Conservation (phyloP, 2,888 invertebrate genomes). For the Ceraclea dissimilis region DNA sequence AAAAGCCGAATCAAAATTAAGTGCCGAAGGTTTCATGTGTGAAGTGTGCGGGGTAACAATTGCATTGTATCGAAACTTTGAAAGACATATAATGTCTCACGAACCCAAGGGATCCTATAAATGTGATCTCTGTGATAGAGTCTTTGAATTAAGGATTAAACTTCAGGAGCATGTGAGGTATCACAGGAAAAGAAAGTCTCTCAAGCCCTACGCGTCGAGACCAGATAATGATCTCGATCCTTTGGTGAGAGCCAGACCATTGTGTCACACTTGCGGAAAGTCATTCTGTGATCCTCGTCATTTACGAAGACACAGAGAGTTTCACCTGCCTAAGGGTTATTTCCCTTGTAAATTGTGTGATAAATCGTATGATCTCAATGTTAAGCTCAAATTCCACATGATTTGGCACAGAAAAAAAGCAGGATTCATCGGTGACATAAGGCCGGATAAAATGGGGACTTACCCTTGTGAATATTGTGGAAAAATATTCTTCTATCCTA, state of each 20-base stretch:
- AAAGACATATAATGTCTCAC: not conserved
- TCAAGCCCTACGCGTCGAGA: not conserved
- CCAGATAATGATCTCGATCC: too few species aligned
- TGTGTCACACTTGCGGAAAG: not conserved
- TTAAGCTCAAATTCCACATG: not conserved
- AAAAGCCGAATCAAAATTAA: not conserved
- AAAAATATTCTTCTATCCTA: not conserved
- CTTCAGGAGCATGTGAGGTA: not conserved
- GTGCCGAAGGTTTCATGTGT: not conserved
- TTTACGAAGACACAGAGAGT: not conserved
- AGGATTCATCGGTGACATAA: not conserved
- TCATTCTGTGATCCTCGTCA: not conserved
- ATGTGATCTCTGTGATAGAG: not conserved
- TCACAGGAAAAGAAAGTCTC: not conserved
- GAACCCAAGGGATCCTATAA: not conserved
- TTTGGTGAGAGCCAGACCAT: not conserved
- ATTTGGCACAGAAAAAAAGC: not conserved
- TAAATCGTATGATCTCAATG: not conserved
- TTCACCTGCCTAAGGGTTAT: not conserved
- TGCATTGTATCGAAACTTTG: not conserved
- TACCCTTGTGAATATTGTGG: not conserved
- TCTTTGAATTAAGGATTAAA: not conserved
- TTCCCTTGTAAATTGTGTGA: not conserved
- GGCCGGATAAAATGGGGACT: not conserved
- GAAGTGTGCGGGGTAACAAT: not conserved